These are phyloP conservation scores for Lepus timidus DNA, from an alignment of 2,113 vertebrate genomes.

Conservation along the genomic window DNA sequence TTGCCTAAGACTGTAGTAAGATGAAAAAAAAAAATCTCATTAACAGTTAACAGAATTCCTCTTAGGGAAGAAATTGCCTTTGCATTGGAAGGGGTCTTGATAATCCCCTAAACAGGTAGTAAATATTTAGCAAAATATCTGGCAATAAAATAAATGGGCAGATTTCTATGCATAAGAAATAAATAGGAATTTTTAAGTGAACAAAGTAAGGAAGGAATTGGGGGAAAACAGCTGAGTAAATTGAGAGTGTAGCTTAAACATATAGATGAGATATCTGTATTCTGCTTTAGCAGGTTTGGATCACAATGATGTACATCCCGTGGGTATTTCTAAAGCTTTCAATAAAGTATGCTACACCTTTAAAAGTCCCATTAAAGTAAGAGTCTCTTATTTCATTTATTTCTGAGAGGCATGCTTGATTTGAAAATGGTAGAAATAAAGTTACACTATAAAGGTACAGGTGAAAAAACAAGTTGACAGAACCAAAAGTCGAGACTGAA, in stretches of 20 bases:
- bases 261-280: not conserved
- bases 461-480: not conserved
- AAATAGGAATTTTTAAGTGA: not conserved
- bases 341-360: not conserved
- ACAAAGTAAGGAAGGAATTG: accelerated
- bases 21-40: not conserved
- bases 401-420: not conserved
- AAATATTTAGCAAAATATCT: not conserved
- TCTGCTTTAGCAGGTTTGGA: not conserved
- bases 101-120: not conserved
- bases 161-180: not conserved
- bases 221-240: not conserved
- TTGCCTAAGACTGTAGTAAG: not conserved
- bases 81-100: constrained; percentile 9
- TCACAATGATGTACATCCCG: not conserved
- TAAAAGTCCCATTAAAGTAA: not conserved
- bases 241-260: not conserved
- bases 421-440: not conserved
- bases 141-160: not conserved
- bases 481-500: not conserved
- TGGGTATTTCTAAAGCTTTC: not conserved
- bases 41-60: not conserved
- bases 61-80: constrained; percentile 11
- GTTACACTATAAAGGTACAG: not conserved
- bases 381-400: not conserved